Percentiles rank a stretch among this genome's conserved stretches.
phyloP scores from a whole-genome alignment of 2,113 vertebrate genomes.

The Rhea pennata region DNA sequence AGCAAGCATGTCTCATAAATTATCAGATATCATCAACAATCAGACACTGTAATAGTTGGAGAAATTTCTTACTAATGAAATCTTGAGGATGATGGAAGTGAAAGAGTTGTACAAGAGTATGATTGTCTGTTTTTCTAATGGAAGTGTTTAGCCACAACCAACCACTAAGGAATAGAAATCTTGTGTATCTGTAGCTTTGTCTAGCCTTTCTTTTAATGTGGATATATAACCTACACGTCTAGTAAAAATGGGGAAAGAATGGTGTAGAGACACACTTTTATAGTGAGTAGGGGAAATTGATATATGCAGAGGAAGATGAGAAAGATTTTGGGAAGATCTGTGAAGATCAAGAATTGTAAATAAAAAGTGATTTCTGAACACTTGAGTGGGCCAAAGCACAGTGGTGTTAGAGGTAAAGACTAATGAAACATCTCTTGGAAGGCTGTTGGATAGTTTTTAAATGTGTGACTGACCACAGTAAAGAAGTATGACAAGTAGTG shows the following conservation, averaged over 20 bases:
- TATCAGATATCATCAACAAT: background rate
- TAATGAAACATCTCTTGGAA: background rate
- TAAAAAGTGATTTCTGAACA: background rate
- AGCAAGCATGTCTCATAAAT: background rate
- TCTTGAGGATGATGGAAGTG: background rate
- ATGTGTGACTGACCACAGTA: background rate
- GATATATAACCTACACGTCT: background rate
- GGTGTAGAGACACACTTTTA: background rate
- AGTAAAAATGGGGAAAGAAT: background rate
- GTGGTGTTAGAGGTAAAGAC: background rate
- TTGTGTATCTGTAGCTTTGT: background rate
- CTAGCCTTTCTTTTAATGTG: background rate
- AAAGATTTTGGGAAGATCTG: background rate
- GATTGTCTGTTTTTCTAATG: background rate
- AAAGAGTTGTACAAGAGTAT: background rate
- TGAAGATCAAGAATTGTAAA: background rate
- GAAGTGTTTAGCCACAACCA: background rate
- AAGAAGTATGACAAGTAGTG: background rate
- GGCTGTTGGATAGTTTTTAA: background rate
- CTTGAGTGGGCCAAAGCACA: background rate
- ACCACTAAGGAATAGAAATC: background rate
- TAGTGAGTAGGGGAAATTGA: background rate
- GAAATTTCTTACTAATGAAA: background rate
- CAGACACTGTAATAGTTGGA: background rate
- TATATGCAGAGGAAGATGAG: background rate